A percentile compares a stretch with the other conserved stretches of the same genome.
Evolutionary conservation across 2,888 invertebrate species (phyloP).

Genomic region (Calliphora vomitoria): DNA sequence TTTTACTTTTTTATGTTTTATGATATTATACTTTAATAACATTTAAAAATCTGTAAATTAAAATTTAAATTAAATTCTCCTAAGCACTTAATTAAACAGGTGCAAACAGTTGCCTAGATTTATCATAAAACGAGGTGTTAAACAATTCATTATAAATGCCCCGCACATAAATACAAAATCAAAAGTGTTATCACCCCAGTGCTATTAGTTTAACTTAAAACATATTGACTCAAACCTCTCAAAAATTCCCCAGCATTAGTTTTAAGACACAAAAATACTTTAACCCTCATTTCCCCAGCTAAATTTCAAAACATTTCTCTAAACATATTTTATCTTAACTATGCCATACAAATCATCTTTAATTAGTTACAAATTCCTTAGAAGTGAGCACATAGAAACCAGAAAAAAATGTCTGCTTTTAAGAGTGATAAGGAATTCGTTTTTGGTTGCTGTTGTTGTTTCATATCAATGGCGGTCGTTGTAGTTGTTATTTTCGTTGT

Average conservation of each 20-base stretch:
- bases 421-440: background rate
- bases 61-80: background rate
- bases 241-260: background rate
- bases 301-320: slow-evolving; percentile 1
- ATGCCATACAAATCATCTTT: slow-evolving; percentile 29
- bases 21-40: too few species aligned
- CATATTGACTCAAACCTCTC: background rate
- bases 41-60: background rate
- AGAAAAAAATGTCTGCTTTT: background rate
- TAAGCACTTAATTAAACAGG: background rate
- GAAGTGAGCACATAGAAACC: background rate
- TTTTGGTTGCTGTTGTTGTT: background rate
- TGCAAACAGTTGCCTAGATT: background rate
- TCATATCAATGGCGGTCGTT: slow-evolving; percentile 2
- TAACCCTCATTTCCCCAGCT: too few species aligned
- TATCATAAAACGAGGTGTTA: background rate
- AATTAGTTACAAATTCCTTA: slow-evolving; percentile 25
- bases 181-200: background rate
- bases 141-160: background rate
- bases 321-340: background rate
- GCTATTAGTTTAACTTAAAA: background rate
- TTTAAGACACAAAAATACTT: background rate
- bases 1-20: too few species aligned
- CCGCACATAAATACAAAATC: background rate
- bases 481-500: slow-evolving; percentile 3